Evolutionary conservation across 2,797 vertebrate genomes (phyloP).

Genomic region (Glossophaga mutica): DNA sequence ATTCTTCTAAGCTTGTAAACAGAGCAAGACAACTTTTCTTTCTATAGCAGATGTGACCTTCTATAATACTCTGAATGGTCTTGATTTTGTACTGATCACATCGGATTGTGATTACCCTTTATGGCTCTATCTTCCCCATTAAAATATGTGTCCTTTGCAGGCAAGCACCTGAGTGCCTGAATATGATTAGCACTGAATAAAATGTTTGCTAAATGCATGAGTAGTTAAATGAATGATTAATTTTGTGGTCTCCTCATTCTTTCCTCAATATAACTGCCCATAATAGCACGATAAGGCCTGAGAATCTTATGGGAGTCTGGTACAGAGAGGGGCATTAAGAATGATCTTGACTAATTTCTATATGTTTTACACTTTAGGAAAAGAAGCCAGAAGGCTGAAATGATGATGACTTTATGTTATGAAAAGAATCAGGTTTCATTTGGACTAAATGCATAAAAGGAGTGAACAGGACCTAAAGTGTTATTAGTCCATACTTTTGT

Average conservation of each 20-base stretch:
- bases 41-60: background rate
- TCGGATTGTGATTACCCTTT: background rate
- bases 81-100: background rate
- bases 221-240: background rate
- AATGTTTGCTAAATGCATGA: background rate
- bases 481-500: background rate
- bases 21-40: background rate
- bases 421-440: background rate
- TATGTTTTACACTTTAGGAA: background rate
- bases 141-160: background rate
- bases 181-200: background rate
- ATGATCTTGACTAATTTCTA: background rate
- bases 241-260: background rate
- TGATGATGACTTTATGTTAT: background rate
- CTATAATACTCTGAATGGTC: background rate
- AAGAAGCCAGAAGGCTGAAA: background rate
- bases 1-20: background rate
- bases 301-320: background rate
- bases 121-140: background rate
- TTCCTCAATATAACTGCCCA: background rate
- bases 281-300: background rate
- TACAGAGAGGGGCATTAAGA: background rate
- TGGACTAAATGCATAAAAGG: background rate
- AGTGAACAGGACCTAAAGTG: background rate
- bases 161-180: background rate